phyloP scores from a whole-genome alignment of 2,888 invertebrate genomes.

The Euzophera pinguis region DNA sequence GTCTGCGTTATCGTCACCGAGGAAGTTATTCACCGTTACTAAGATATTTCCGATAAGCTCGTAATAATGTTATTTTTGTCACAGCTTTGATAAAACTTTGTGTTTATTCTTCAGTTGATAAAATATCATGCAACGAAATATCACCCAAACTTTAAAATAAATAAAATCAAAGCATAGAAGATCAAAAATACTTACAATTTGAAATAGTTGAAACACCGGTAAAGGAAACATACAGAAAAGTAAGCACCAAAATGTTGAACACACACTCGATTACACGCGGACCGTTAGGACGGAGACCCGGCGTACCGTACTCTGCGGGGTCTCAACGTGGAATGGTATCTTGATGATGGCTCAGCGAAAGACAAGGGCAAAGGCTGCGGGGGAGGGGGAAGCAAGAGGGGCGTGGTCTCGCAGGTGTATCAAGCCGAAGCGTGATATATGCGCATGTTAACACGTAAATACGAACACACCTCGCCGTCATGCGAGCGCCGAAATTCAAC shows the following conservation, averaged over 20 bases:
- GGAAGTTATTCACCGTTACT: constrained; percentile 11
- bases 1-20: constrained; percentile 5
- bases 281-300: constrained; percentile 37
- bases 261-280: constrained; percentile 59
- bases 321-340: constrained; percentile 63
- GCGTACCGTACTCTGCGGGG: constrained; percentile 48
- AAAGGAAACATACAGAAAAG: constrained; percentile 33
- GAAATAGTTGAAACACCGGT: constrained; percentile 17
- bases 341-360: constrained; percentile 60
- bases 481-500: constrained; percentile 36
- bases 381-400: constrained; percentile 34
- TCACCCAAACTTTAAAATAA: too few relatives aligned
- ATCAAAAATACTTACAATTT: constrained; percentile 28
- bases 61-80: constrained; percentile 4
- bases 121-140: background rate
- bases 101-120: background rate
- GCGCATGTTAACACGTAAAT: constrained; percentile 68
- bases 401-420: constrained; percentile 72
- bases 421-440: constrained; percentile 68
- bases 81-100: background rate
- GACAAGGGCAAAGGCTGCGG: constrained; percentile 43
- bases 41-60: constrained; percentile 12
- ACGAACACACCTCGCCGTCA: constrained; percentile 74
- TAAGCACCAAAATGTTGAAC: constrained; percentile 48
- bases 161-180: too few relatives aligned